Conservation (phyloP, 64 coral and sea anemone species). For the Catalaphyllia jardinei region DNA sequence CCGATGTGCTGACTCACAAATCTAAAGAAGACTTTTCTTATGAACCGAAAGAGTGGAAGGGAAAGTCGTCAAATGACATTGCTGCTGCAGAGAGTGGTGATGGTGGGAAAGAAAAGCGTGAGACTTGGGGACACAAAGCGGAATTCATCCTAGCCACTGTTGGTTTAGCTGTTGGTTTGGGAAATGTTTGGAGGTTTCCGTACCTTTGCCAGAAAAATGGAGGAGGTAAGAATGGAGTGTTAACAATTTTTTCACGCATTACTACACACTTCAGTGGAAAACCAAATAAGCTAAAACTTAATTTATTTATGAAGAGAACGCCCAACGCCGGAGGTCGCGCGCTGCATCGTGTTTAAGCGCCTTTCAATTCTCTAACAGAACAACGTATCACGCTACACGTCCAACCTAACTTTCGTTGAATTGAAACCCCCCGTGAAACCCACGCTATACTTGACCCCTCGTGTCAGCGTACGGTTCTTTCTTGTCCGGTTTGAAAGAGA, state of each 20-base stretch:
- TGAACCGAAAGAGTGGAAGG: constrained; percentile 71
- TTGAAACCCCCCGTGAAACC: too few relatives aligned
- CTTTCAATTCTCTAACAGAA: too few relatives aligned
- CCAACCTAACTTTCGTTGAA: too few relatives aligned
- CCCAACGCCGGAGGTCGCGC: too few relatives aligned
- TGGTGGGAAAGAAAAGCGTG: constrained; percentile 48
- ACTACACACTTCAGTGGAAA: neutral
- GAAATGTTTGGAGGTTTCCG: constrained; percentile 92
- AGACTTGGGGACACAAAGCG: constrained; percentile 91
- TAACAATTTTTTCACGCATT: neutral
- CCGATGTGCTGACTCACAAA: constrained; percentile 69
- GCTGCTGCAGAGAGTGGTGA: neutral
- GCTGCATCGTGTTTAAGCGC: too few relatives aligned
- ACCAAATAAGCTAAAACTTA: too few relatives aligned
- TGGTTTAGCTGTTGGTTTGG: constrained; percentile 83
- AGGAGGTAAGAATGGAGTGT: constrained; percentile 50
- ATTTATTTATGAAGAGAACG: too few relatives aligned
- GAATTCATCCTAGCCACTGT: constrained; percentile 87
- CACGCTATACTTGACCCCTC: too few relatives aligned
- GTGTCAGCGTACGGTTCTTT: too few relatives aligned
- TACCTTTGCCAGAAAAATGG: constrained; percentile 93
- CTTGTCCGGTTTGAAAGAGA: neutral
- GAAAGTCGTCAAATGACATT: constrained; percentile 22
- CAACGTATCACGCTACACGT: too few relatives aligned
- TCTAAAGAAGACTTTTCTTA: constrained; percentile 30